phyloP scores from a whole-genome alignment of 2,113 vertebrate genomes.

The Alectura lathami region DNA sequence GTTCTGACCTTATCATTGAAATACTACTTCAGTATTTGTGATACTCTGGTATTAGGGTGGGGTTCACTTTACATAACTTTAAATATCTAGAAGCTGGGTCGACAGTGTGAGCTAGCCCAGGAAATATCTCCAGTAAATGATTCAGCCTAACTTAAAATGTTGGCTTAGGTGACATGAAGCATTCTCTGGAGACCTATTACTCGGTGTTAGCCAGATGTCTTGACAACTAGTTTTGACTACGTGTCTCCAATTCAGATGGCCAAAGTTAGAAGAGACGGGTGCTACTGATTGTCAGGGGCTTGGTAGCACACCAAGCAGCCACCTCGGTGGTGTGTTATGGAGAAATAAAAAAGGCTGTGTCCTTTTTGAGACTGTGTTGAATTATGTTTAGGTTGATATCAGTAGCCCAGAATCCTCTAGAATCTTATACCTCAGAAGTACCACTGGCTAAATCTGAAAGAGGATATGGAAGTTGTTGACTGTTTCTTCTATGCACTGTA shows the following conservation, averaged over 20 bases:
- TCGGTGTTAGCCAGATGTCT: conserved; percentile 8
- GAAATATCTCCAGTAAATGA: background rate
- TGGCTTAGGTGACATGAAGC: background rate
- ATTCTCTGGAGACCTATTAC: background rate
- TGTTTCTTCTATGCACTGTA: background rate
- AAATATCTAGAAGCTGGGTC: background rate
- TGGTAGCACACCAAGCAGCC: background rate
- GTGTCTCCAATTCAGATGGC: background rate
- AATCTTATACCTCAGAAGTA: conserved; percentile 12
- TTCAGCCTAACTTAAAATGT: background rate
- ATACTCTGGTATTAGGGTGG: background rate
- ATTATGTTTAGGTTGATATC: background rate
- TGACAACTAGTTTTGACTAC: background rate
- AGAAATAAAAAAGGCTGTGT: background rate
- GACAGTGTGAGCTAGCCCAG: background rate
- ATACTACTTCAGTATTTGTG: background rate
- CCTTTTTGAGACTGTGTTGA: background rate
- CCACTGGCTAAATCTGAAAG: background rate
- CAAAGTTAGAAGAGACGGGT: background rate
- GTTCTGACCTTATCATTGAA: background rate
- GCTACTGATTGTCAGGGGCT: background rate
- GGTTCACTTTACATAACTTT: background rate
- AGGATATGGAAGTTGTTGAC: background rate
- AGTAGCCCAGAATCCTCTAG: background rate
- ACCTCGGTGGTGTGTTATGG: background rate